Base-by-base conservation (phyloP, 2,113 vertebrate genomes). In the Pelobates fuscus region DNA sequence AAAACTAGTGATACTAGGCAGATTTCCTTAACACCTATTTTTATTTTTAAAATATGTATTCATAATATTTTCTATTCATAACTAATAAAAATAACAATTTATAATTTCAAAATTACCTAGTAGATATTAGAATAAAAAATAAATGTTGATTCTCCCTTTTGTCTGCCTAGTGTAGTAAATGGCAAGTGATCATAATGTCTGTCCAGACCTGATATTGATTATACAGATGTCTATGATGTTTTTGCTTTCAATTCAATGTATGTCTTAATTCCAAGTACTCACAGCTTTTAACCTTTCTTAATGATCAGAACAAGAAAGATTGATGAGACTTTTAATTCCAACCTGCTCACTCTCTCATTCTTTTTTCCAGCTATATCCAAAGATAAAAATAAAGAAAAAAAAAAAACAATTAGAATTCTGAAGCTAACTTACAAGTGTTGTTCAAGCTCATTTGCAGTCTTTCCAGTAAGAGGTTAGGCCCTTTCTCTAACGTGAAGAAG, bases 361-460 rank as follows among this genome's bases (percentile, higher is more conserved):
- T 49, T 14, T 2, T 49, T 10, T 6, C 32, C 5, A 37, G 44
- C 12, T 12, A 49, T 49, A 5, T 14, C 2, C 1, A 5, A 4
- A 49, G 14, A 12, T 41, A 49, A 12, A n/a, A 37, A 7, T 21
- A 2, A 21, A 15, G 17, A 32, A 27, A 32, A 63, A 23, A 24
- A 71, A 62, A 52, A 32, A 29, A 11, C 43, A 71, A 71, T 71
- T 62, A 63, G 21, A 71, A 63, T 71, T 71, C 70, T 32, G 26
- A 30, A 52, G 59, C 32, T 71, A 27, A 8, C 43, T 52, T 29
- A 52, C 58, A 71, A 29, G 23, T 71, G n/a, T 41, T 24, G n/a
- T 20, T 62, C 59, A 24, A 26, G 6, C 69, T 71, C 32, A 62
- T 49, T 71, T 61, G 26, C 26, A 30, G 43, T 23, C 26, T 52